These are phyloP conservation scores for Uloborus plumipes DNA, from an alignment of 2,888 invertebrate species.

Conservation along the genomic window DNA sequence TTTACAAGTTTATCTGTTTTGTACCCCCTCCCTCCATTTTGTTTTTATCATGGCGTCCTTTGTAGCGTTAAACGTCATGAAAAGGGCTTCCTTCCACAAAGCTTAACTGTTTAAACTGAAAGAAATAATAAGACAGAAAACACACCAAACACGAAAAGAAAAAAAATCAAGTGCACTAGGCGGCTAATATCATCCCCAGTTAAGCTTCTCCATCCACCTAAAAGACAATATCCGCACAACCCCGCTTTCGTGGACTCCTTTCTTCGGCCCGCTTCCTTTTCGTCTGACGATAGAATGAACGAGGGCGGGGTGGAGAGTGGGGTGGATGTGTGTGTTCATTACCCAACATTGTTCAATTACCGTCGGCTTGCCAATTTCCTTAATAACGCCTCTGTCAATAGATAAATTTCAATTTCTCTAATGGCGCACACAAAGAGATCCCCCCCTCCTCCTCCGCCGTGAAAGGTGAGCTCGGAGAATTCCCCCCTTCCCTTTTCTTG, in stretches of 20 bases:
- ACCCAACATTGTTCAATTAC: conserved; percentile 65
- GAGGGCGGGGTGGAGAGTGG: conserved; percentile 12
- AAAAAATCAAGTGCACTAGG: no score
- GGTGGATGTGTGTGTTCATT: conserved; percentile 52
- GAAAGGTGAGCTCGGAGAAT: conserved; percentile 58
- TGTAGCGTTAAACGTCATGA: no score
- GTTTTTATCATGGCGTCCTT: no score
- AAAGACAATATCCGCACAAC: no score
- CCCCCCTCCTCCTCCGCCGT: conserved; percentile 20
- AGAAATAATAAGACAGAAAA: no score
- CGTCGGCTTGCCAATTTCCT: conserved; percentile 64
- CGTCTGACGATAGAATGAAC: conserved; percentile 13
- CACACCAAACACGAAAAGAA: no score
- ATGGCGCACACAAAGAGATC: conserved; percentile 59
- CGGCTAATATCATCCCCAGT: no score
- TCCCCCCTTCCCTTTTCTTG: conserved; percentile 51
- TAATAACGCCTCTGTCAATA: conserved; percentile 66
- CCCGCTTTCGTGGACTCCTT: conserved; percentile 22
- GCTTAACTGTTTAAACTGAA: no score
- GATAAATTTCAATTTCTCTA: conserved; percentile 66
- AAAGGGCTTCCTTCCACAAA: no score
- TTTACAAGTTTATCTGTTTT: no score
- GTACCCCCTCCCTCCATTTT: no score
- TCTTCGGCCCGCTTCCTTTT: conserved; percentile 32
- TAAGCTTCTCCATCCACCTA: no score